Percentiles rank a stretch among this genome's conserved stretches.
phyloP scores from a whole-genome alignment of 1,140 invertebrate species.

The Drosophila littoralis region DNA sequence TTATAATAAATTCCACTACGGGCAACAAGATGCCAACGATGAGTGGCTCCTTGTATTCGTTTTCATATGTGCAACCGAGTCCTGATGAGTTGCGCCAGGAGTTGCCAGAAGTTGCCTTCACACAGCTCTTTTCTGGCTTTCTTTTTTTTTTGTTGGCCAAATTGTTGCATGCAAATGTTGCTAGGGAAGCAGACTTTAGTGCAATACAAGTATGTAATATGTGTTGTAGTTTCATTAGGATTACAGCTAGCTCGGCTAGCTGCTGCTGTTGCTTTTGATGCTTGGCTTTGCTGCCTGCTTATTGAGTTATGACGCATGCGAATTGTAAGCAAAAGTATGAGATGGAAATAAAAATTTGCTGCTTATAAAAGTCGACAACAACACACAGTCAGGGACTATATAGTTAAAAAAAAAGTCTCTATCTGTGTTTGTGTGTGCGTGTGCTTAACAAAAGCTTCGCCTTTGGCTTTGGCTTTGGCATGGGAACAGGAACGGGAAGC shows the following conservation, averaged over 20 bases:
- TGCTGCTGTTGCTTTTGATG: slow-evolving; percentile 33
- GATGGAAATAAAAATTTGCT: slow-evolving; percentile 75
- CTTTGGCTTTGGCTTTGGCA: slow-evolving; percentile 68
- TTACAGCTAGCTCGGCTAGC: slow-evolving; percentile 68
- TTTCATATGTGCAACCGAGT: slow-evolving; percentile 37
- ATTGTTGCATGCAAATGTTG: slow-evolving; percentile 81
- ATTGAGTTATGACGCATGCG: slow-evolving; percentile 83
- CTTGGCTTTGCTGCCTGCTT: slow-evolving; percentile 56
- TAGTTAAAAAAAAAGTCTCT: slow-evolving; percentile 53
- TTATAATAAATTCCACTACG: slow-evolving; percentile 81
- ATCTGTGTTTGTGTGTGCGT: slow-evolving; percentile 43
- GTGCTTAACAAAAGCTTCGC: slow-evolving; percentile 75
- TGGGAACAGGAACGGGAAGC: slow-evolving; percentile 26
- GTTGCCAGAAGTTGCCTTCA: slow-evolving; percentile 38
- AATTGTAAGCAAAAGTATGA: slow-evolving; percentile 66
- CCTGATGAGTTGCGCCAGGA: slow-evolving; percentile 20
- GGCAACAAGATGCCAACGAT: slow-evolving; percentile 71
- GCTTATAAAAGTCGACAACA: slow-evolving; percentile 78
- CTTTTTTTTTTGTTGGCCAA: slow-evolving; percentile 57
- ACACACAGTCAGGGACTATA: slow-evolving; percentile 28
- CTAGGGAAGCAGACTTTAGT: slow-evolving; percentile 21
- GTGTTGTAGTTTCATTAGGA: slow-evolving; percentile 83
- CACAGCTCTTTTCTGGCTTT: slow-evolving; percentile 9
- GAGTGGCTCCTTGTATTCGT: slow-evolving; percentile 26
- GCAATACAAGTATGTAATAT: slow-evolving; percentile 44